A percentile compares a stretch with the other conserved stretches of the same genome.
Evolutionary conservation across 2,888 invertebrate species (phyloP).

Genomic region (Hipparchia sbordonii): DNA sequence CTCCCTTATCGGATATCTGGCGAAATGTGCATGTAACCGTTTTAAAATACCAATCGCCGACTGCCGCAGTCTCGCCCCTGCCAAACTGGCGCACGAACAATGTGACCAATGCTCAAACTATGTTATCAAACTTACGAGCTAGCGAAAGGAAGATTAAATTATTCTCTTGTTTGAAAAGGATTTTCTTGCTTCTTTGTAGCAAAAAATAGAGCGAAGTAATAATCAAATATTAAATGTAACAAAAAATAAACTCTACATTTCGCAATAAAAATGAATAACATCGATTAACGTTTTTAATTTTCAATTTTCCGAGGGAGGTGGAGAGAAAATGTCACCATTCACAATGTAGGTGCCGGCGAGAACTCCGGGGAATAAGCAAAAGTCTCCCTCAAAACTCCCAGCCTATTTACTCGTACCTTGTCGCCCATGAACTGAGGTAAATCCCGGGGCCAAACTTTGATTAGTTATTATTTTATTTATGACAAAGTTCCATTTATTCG

Average conservation of each 20-base stretch:
- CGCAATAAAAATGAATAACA: conserved; percentile 4
- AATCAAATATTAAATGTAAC: not conserved
- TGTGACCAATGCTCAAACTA: not conserved
- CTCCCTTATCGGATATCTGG: conserved; percentile 48
- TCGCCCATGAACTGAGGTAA: conserved; percentile 63
- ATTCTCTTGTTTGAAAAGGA: not conserved
- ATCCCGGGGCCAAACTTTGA: conserved; percentile 64
- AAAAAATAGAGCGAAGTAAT: not conserved
- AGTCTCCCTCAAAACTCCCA: conserved; percentile 4
- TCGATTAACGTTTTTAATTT: conserved; percentile 4
- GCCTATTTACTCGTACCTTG: conserved; percentile 58
- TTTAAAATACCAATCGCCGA: conserved; percentile 40
- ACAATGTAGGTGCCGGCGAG: conserved; percentile 60
- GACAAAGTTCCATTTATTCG: conserved; percentile 52
- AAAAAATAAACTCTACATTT: not conserved
- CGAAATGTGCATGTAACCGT: conserved; percentile 45
- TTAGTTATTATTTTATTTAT: conserved; percentile 68
- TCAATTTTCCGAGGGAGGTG: conserved; percentile 51
- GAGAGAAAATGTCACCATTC: conserved; percentile 65
- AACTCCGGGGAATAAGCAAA: conserved; percentile 42
- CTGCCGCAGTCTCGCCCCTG: conserved; percentile 37
- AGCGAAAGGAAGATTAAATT: conserved; percentile 1
- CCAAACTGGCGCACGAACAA: conserved; percentile 32
- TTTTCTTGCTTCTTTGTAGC: not conserved
- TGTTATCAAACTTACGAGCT: conserved; percentile 10